Percentiles rank a stretch among this genome's conserved stretches.
Evolutionary conservation across 2,797 vertebrate genomes (phyloP).

Genomic region (Pseudochirops corinnae): DNA sequence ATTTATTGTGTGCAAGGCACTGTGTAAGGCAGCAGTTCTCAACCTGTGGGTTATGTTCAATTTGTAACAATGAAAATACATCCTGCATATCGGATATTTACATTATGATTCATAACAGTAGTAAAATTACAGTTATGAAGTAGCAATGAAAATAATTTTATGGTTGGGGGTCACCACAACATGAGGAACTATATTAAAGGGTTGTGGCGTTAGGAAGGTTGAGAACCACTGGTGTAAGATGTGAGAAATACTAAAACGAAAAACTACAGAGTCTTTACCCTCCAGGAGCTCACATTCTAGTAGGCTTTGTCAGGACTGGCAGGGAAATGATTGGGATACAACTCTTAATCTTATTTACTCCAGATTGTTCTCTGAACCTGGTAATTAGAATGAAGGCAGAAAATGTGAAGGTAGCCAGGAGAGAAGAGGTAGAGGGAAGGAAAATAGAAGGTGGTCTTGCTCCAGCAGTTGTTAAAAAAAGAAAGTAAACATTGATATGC

Average conservation of each 20-base stretch:
- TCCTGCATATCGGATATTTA: too few relatives aligned
- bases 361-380: slow-evolving; percentile 32
- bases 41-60: too few relatives aligned
- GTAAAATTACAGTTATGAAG: too few relatives aligned
- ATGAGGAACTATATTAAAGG: too few relatives aligned
- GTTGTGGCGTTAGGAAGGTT: too few relatives aligned
- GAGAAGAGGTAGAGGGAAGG: background rate
- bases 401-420: slow-evolving; percentile 23
- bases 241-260: background rate
- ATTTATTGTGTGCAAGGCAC: background rate
- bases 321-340: background rate
- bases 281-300: background rate
- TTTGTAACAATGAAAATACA: too few relatives aligned
- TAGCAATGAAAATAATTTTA: too few relatives aligned
- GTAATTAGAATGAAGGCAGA: slow-evolving; percentile 21
- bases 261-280: background rate
- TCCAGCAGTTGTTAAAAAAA: slow-evolving; percentile 1
- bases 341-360: background rate
- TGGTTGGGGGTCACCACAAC: too few relatives aligned
- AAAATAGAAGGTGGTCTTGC: background rate
- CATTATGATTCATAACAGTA: too few relatives aligned
- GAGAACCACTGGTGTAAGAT: too few relatives aligned
- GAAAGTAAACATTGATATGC: background rate
- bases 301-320: background rate
- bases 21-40: background rate